A percentile compares a stretch with the other conserved stretches of the same genome.
Conservation (phyloP, 2,888 invertebrate species). For the Bombylius discolor region DNA sequence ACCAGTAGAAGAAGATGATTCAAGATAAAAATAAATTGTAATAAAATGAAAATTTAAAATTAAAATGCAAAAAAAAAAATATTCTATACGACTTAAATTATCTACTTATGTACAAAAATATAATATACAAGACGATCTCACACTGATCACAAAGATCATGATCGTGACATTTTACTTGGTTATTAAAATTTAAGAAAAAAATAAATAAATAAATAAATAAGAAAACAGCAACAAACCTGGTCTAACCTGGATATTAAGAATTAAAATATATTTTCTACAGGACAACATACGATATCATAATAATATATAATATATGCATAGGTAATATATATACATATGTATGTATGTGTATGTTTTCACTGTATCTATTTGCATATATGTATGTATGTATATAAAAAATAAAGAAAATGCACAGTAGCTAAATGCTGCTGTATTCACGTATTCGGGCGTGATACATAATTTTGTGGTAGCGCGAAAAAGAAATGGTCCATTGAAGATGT, state of each 20-base stretch:
- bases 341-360: not conserved
- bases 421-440: not conserved
- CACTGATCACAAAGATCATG: not conserved
- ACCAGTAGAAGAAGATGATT: too few relatives aligned
- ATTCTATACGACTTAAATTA: too few relatives aligned
- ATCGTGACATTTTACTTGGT: not conserved
- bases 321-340: not conserved
- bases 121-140: not conserved
- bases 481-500: too few relatives aligned
- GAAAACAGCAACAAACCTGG: too few relatives aligned
- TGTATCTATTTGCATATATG: not conserved
- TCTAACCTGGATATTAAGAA: not conserved
- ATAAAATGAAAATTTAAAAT: too few relatives aligned
- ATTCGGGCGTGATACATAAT: not conserved
- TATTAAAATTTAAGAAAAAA: not conserved
- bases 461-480: not conserved
- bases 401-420: not conserved
- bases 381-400: not conserved
- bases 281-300: too few relatives aligned
- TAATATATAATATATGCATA: not conserved
- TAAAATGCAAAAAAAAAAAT: too few relatives aligned
- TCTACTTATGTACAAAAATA: too few relatives aligned
- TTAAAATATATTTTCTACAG: too few relatives aligned
- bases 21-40: too few relatives aligned
- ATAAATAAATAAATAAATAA: too few relatives aligned